Evolutionary conservation across 2,113 vertebrate species (phyloP).

Genomic region (Noturus placidus): DNA sequence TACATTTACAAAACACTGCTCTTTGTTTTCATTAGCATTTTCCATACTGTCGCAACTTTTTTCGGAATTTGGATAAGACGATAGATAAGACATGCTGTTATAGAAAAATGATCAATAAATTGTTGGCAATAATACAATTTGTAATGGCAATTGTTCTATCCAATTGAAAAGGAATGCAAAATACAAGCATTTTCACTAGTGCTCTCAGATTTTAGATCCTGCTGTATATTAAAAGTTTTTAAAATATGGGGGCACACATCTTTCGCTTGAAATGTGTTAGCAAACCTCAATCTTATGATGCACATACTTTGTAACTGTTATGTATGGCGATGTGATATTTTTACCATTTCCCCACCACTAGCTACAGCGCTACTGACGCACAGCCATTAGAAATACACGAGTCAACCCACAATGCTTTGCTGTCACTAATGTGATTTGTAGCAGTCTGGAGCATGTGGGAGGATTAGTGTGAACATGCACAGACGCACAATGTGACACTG

Average conservation of each 20-base stretch:
- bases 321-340: neutral
- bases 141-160: neutral
- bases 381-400: neutral
- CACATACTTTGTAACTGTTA: neutral
- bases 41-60: no score
- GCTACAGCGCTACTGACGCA: neutral
- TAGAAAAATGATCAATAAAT: neutral
- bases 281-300: neutral
- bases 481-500: slow-evolving; percentile 16
- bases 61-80: no score
- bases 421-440: slow-evolving; percentile 20
- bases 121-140: neutral
- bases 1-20: no score
- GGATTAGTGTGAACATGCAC: slow-evolving; percentile 15
- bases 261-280: neutral
- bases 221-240: neutral
- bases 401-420: slow-evolving; percentile 19
- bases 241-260: neutral
- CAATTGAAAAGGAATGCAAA: neutral
- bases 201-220: neutral
- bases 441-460: slow-evolving; percentile 14
- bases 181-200: neutral
- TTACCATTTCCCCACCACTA: neutral
- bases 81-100: neutral
- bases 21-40: no score